A percentile compares a stretch with the other conserved stretches of the same genome.
Evolutionary conservation across 2,888 invertebrate genomes (phyloP).

Genomic region (Congeria kusceri): DNA sequence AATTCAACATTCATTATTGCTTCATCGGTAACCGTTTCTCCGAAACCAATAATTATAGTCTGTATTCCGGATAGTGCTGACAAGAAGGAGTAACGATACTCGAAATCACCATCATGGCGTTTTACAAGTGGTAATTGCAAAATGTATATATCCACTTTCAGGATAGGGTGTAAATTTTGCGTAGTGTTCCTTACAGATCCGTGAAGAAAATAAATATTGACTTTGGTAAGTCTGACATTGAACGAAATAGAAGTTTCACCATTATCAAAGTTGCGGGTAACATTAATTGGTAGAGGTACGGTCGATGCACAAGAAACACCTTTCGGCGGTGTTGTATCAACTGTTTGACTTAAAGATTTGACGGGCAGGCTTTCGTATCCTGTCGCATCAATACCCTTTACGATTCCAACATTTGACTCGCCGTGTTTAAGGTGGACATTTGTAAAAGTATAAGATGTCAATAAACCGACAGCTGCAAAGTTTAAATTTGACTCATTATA

Average conservation of each 20-base stretch:
- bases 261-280: neutral
- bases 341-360: neutral
- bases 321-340: constrained; percentile 18
- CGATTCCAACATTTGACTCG: constrained; percentile 42
- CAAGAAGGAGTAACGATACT: constrained; percentile 28
- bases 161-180: neutral
- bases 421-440: constrained; percentile 22
- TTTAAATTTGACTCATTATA: neutral
- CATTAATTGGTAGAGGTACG: neutral
- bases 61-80: neutral
- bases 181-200: neutral
- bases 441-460: constrained; percentile 10
- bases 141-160: constrained; percentile 8
- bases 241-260: neutral
- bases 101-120: constrained; percentile 13
- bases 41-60: no score
- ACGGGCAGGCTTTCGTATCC: constrained; percentile 43
- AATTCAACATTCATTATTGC: no score
- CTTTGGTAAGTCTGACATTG: constrained; percentile 3
- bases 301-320: constrained; percentile 17
- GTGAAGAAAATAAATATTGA: constrained; percentile 14
- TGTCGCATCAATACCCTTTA: constrained; percentile 57
- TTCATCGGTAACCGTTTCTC: no score
- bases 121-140: constrained; percentile 2
- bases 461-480: constrained; percentile 28